Base-by-base conservation (phyloP, 2,888 invertebrate genomes). In the Parochlus steinenii region DNA sequence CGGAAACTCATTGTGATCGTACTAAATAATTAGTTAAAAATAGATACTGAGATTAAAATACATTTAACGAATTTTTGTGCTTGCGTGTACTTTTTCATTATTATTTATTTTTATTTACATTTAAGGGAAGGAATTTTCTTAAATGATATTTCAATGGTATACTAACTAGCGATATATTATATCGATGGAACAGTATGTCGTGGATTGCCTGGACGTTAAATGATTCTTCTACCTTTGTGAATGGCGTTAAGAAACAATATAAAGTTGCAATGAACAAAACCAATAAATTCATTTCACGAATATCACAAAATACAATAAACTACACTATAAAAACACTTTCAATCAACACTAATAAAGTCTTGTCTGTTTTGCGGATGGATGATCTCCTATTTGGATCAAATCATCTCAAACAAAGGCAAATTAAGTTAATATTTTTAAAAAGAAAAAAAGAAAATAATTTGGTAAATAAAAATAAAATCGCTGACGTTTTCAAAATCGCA, bases 191-290 rank as follows among this genome's bases (percentile, higher is more conserved):
- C 31, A 98, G 64, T 50, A 98, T 71, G 62, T 99, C 98, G 62
- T 99, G 98, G 57, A 83, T 81, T 15, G 98, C 97, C 64, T 99
- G 98, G 39, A 95, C 65, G 63, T 95, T 97, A 58, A 99, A 99
- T 61, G 95, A 97, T 64, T 99, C 98, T 62, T 98, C 98, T 33
- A 98, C 98, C 75, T 99, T 97, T 4, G 93, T 95, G 55, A 80
- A 95, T 34, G 97, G 97, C 52, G 92, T 90, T 47, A 82, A 68
- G 42, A 87, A 56, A 39, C 93, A 62, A 57, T 89, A 85, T 46
- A 79, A 69, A 46, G 74, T 69, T 40, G 82, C 79, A 47, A 81
- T 67, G 45, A 81, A 60, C 54, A 78, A 70, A 48, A 82, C 60
- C 55, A 82, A 62, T 51, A 75, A 69, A 55, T 76, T 75, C 80